These are phyloP conservation scores for Tetramorium simillimum DNA, from an alignment of 1,140 invertebrate genomes.

Conservation along the genomic window DNA sequence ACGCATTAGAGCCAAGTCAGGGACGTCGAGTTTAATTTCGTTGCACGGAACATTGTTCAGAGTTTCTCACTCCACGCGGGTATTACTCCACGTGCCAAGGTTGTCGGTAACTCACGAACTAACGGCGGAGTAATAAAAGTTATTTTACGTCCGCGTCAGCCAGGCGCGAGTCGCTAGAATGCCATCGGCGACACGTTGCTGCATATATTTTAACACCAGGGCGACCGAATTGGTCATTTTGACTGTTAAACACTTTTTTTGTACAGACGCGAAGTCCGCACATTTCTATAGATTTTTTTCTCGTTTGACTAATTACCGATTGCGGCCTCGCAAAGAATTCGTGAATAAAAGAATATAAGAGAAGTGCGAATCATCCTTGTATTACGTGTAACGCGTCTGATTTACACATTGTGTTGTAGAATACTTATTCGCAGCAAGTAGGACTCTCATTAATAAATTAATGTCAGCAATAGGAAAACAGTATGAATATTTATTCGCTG, in stretches of 20 bases:
- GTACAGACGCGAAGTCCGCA: neutral
- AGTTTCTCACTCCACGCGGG: constrained; percentile 25
- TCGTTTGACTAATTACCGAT: neutral
- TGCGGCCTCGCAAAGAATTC: neutral
- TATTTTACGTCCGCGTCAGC: constrained; percentile 59
- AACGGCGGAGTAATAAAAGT: constrained; percentile 66
- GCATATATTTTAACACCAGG: neutral
- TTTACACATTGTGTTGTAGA: neutral
- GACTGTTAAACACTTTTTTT: neutral
- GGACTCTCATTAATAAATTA: constrained; percentile 11
- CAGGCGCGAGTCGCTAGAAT: constrained; percentile 55
- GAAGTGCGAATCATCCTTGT: neutral
- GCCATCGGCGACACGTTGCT: neutral
- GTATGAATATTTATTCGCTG: constrained; percentile 2
- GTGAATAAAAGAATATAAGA: neutral
- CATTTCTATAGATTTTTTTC: neutral
- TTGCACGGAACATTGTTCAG: constrained; percentile 57
- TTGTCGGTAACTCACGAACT: constrained; percentile 62
- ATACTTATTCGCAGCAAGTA: neutral
- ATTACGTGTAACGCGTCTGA: neutral
- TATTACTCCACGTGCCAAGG: constrained; percentile 68
- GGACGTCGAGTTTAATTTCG: constrained; percentile 58
- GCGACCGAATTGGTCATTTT: neutral
- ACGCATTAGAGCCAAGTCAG: constrained; percentile 53
- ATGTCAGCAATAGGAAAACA: neutral